These are phyloP conservation scores for Moxostoma hubbsi DNA, from an alignment of 2,797 vertebrate species.

Conservation along the genomic window DNA sequence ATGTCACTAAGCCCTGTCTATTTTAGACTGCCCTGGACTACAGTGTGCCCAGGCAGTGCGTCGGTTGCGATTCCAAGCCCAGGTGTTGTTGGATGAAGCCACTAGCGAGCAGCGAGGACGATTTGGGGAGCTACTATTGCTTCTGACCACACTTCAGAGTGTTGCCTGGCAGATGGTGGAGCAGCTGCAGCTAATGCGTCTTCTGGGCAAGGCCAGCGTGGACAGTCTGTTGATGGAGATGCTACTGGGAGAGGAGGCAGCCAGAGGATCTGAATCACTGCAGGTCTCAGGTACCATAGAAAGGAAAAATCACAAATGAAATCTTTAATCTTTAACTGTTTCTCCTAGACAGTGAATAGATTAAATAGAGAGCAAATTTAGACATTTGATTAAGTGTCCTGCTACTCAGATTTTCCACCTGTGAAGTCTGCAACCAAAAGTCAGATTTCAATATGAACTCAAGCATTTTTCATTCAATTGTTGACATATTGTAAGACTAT, in stretches of 20 bases:
- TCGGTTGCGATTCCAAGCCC: constrained; percentile 84
- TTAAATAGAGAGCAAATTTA: too few relatives aligned
- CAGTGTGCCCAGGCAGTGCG: constrained; percentile 75
- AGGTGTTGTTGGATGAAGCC: constrained; percentile 83
- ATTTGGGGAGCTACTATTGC: constrained; percentile 84
- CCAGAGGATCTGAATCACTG: constrained; percentile 21
- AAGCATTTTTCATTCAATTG: too few relatives aligned
- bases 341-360: too few relatives aligned
- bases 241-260: constrained; percentile 78
- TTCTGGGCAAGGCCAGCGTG: constrained; percentile 80
- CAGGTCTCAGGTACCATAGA: background rate
- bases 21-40: constrained; percentile 80
- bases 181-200: constrained; percentile 82
- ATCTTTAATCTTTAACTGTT: too few relatives aligned
- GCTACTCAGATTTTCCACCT: too few relatives aligned
- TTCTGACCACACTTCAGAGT: constrained; percentile 84
- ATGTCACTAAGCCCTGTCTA: background rate
- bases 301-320: too few relatives aligned
- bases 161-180: constrained; percentile 90
- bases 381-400: too few relatives aligned
- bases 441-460: too few relatives aligned
- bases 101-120: constrained; percentile 83
- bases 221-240: constrained; percentile 87
- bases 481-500: too few relatives aligned
- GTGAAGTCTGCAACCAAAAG: too few relatives aligned